Evolutionary conservation across 2,888 invertebrate species (phyloP).

Genomic region (Lacanobia wlatinum): DNA sequence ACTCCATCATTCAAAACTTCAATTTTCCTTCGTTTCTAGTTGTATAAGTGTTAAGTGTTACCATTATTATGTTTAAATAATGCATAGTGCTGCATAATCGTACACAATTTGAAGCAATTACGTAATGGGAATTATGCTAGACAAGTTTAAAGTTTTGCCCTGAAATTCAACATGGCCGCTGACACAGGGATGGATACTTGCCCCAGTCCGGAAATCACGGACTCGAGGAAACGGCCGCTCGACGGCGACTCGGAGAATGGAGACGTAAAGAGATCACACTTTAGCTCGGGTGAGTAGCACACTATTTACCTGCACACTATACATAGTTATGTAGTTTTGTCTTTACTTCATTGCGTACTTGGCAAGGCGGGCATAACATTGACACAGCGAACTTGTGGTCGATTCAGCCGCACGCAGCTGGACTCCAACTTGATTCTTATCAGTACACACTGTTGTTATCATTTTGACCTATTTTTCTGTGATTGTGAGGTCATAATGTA

Average conservation of each 20-base stretch:
- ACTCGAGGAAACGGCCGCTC: slow-evolving; percentile 97
- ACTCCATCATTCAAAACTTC: slow-evolving; percentile 83
- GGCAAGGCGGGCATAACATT: slow-evolving; percentile 87
- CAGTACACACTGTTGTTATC: slow-evolving; percentile 84
- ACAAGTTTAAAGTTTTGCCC: slow-evolving; percentile 90
- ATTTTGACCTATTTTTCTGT: slow-evolving; percentile 85
- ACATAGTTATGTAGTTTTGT: slow-evolving; percentile 65
- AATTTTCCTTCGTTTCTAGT: slow-evolving; percentile 83
- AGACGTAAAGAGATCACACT: slow-evolving; percentile 97
- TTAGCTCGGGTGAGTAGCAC: slow-evolving; percentile 95
- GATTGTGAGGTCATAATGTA: slow-evolving; percentile 80
- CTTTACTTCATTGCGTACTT: slow-evolving; percentile 85
- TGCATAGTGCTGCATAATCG: slow-evolving; percentile 86
- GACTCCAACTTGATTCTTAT: slow-evolving; percentile 87
- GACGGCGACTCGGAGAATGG: slow-evolving; percentile 97
- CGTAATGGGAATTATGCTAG: slow-evolving; percentile 91
- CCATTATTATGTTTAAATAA: slow-evolving; percentile 82
- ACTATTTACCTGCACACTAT: slow-evolving; percentile 71
- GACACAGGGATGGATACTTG: slow-evolving; percentile 98
- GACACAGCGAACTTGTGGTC: slow-evolving; percentile 82
- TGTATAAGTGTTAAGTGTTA: slow-evolving; percentile 89
- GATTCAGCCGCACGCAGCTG: slow-evolving; percentile 80
- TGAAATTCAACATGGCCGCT: slow-evolving; percentile 95
- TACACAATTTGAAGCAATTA: slow-evolving; percentile 88
- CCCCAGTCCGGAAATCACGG: slow-evolving; percentile 97